These are phyloP conservation scores for Fulmarus glacialis DNA, from an alignment of 2,113 vertebrate species.

Conservation along the genomic window DNA sequence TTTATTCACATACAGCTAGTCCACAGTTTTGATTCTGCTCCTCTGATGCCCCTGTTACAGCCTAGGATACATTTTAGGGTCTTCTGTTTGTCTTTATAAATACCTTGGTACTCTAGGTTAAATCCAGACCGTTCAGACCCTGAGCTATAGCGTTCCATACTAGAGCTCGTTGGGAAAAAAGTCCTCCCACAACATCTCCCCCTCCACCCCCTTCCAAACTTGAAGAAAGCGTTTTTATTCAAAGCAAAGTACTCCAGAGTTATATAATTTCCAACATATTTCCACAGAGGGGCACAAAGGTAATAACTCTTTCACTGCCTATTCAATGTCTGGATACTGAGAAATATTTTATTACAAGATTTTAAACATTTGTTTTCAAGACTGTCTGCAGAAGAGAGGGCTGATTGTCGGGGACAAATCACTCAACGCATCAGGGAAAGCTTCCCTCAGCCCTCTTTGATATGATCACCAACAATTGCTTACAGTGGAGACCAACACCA, in stretches of 20 bases:
- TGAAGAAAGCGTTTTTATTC: constrained; percentile 5
- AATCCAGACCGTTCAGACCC: background rate
- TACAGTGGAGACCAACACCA: background rate
- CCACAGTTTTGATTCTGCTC: background rate
- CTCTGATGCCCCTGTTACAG: background rate
- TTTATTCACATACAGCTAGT: background rate
- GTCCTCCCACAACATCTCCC: background rate
- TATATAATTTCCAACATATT: background rate
- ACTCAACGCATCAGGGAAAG: background rate
- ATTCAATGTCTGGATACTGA: background rate
- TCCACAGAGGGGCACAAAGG: background rate
- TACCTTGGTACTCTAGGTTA: background rate
- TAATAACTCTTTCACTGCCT: background rate
- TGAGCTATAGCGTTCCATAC: background rate
- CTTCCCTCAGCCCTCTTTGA: background rate
- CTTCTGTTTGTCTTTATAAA: background rate
- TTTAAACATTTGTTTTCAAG: background rate
- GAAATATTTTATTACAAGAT: background rate
- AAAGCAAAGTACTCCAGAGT: background rate
- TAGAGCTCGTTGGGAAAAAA: background rate
- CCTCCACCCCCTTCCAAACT: background rate
- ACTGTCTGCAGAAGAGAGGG: background rate
- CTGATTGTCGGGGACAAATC: background rate
- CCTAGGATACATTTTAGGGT: too few species aligned
- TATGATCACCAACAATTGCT: rapidly evolving